These are phyloP conservation scores for crab-eating macaque (Macaca fascicularis) DNA, from an alignment of 2,113 vertebrate species.

Conservation along the genomic window DNA sequence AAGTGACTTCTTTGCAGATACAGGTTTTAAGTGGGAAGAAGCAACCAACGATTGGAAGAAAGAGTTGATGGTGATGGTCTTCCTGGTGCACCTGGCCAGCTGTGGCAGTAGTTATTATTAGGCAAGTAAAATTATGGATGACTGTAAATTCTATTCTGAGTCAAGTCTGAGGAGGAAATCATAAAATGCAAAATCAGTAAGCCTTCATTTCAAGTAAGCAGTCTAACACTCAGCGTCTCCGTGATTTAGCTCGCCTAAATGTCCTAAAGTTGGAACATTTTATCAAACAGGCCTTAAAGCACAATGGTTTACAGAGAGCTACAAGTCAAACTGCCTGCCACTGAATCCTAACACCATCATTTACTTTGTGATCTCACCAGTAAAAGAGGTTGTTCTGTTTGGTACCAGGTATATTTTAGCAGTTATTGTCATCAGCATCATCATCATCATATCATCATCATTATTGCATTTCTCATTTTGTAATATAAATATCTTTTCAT, in stretches of 20 bases:
- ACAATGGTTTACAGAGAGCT: background rate
- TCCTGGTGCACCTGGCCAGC: background rate
- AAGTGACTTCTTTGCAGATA: background rate
- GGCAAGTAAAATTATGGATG: background rate
- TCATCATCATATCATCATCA: background rate
- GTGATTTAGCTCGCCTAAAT: background rate
- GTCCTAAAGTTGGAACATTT: background rate
- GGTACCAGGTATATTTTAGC: background rate
- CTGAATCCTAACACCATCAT: background rate
- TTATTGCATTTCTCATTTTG: background rate
- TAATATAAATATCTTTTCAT: background rate
- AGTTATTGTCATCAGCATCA: background rate
- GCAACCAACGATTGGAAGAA: background rate
- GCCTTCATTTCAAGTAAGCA: background rate
- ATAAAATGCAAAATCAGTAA: background rate
- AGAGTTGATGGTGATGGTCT: background rate
- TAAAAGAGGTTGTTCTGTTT: background rate
- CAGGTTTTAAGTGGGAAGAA: background rate
- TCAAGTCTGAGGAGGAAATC: background rate
- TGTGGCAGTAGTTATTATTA: background rate
- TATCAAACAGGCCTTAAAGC: background rate
- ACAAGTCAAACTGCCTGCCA: background rate
- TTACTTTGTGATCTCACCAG: background rate
- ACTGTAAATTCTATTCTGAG: background rate
- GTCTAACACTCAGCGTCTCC: background rate